Evolutionary conservation across 2,113 vertebrate species (phyloP), one percentile per base, ranked within the genome.

Genomic region (Marmota flaviventris): DNA sequence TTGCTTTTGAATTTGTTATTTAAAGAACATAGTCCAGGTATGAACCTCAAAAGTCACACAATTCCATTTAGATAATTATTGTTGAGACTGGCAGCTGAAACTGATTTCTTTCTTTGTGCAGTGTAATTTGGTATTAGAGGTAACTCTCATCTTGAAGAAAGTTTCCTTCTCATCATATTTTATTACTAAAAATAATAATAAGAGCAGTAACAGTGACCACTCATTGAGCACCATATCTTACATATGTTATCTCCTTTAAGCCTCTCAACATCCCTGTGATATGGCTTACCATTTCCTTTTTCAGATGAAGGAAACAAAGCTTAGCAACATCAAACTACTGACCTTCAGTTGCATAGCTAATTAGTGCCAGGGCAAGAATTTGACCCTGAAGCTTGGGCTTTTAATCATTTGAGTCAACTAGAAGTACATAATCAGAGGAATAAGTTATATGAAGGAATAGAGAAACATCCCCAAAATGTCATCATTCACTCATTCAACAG

Each of bases 341-440:
- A 45, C 11, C 63, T 37, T 20, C 67, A 76, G 27, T 93, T 53
- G 89, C 11, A 48, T 65, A 32, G 18, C 58, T 73, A 61, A 39
- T 73, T 82, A 83, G n/a, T 51, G 17, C n/a, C 37, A 69, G 24
- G 56, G 48, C 48, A 9, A 90, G 85, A 93, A 70, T 65, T 45
- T 77, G 70, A 89, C 16, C 70, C 24, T 79, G 25, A 92, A 77
- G 13, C n/a, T 63, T 78, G n/a, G 39, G 7, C 12, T 75, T 92
- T 94, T 94, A 79, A 25, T 81, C 45, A 51, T n/a, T 93, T 2
- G 6, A 70, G 22, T 92, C 39, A 92, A 78, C 25, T 83, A 73
- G 85, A 96, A 89, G 37, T 86, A 17, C 16, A 45, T 78, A 96
- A 79, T 76, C 75, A 96, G 67, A 76, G 81, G 81, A 81, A 56